phyloP scores from a whole-genome alignment of 2,113 vertebrate species.

The Neofelis nebulosa region DNA sequence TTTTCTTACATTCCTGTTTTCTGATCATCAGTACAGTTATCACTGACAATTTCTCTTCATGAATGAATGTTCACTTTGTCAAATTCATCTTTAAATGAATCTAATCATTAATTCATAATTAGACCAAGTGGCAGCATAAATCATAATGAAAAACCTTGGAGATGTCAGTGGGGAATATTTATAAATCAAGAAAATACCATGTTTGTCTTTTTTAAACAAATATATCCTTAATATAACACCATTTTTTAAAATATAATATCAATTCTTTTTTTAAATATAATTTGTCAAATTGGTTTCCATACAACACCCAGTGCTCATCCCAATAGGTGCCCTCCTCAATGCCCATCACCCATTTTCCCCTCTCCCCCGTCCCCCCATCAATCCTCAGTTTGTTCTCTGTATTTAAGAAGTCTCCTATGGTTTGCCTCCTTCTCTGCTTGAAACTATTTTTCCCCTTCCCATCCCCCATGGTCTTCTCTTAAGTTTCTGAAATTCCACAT shows the following conservation, averaged over 20 bases:
- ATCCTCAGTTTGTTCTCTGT: no score
- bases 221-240: neutral
- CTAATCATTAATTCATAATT: slow-evolving; percentile 49
- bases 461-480: no score
- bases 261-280: neutral
- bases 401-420: no score
- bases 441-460: no score
- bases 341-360: no score
- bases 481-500: no score
- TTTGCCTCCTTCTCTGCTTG: no score
- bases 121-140: slow-evolving; percentile 17
- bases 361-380: no score
- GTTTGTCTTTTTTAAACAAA: neutral
- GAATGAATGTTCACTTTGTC: neutral
- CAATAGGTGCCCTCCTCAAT: no score
- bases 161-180: slow-evolving; percentile 9
- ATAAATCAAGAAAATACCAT: neutral
- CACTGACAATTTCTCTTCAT: neutral
- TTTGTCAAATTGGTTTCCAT: no score
- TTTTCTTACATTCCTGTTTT: slow-evolving; percentile 27
- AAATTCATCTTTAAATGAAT: slow-evolving; percentile 35
- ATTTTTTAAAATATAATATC: neutral
- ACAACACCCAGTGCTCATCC: no score
- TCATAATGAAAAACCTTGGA: neutral
- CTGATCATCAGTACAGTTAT: neutral